Conservation (phyloP, 2,797 vertebrate species). For the Gadopsis marmoratus region DNA sequence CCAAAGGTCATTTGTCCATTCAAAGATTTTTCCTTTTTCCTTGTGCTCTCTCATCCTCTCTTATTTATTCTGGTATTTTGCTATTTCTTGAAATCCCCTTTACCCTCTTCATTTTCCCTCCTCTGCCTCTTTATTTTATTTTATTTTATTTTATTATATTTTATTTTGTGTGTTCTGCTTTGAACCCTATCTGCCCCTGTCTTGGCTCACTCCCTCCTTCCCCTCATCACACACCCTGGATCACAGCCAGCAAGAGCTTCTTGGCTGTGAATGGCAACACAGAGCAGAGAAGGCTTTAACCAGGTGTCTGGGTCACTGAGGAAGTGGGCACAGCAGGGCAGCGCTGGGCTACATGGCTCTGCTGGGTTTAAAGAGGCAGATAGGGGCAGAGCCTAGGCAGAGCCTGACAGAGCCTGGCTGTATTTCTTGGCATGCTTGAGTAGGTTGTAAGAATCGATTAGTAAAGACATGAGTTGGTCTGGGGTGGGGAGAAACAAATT, state of each 20-base stretch:
- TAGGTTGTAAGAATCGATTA: conserved; percentile 64
- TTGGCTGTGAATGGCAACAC: conserved; percentile 47
- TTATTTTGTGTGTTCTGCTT: conserved; percentile 16
- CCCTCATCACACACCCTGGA: conserved; percentile 38
- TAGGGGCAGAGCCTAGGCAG: conserved; percentile 12
- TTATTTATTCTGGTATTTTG: conserved; percentile 56
- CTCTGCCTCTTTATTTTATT: conserved; percentile 22
- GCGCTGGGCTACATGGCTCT: conserved; percentile 32
- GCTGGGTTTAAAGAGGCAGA: conserved; percentile 37
- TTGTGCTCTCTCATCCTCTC: conserved; percentile 15
- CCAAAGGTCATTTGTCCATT: conserved; percentile 66
- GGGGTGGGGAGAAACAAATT: conserved; percentile 43
- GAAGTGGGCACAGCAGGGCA: conserved; percentile 51
- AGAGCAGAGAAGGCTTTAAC: conserved; percentile 33
- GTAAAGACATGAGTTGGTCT: conserved; percentile 55
- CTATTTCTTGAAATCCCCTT: conserved; percentile 44
- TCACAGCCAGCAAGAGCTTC: conserved; percentile 41
- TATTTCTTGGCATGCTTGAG: conserved; percentile 47
- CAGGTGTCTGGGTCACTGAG: conserved; percentile 54
- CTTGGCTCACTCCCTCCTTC: conserved; percentile 16
- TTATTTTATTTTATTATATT: too few relatives aligned
- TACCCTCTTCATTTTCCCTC: conserved; percentile 22
- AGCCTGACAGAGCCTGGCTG: conserved; percentile 40
- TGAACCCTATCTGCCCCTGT: conserved; percentile 36
- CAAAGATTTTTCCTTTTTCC: conserved; percentile 44